Percentiles rank a stretch among this genome's conserved stretches.
Conservation (phyloP, 2,797 vertebrate genomes). For the Phalanger gymnotis region DNA sequence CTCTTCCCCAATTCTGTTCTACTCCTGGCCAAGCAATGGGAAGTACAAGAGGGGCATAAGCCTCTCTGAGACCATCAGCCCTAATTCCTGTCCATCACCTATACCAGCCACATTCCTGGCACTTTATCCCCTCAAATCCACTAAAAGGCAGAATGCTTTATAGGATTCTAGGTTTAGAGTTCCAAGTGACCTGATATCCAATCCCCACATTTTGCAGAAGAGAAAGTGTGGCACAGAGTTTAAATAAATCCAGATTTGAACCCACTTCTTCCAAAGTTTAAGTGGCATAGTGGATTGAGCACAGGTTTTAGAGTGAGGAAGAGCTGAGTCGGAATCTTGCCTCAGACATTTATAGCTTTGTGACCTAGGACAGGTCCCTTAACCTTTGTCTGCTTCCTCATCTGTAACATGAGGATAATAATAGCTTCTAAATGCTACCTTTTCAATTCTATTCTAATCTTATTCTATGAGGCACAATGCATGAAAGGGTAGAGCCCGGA, state of each 20-base stretch:
- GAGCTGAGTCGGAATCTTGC: neutral
- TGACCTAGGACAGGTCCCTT: neutral
- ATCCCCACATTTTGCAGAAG: neutral
- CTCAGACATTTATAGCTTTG: neutral
- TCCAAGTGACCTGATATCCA: neutral
- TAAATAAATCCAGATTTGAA: neutral
- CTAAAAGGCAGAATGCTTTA: neutral
- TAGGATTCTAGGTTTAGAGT: neutral
- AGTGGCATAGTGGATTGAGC: neutral
- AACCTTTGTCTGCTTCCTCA: neutral
- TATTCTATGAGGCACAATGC: too few species aligned
- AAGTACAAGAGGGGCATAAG: neutral
- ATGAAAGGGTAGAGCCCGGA: too few species aligned
- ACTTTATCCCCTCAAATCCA: neutral
- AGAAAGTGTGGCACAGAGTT: neutral
- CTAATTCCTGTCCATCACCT: neutral
- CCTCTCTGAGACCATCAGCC: neutral
- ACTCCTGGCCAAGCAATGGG: neutral
- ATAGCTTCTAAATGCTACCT: neutral
- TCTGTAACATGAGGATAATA: neutral
- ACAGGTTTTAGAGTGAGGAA: neutral
- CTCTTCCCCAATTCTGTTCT: neutral
- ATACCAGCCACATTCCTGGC: neutral
- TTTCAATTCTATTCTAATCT: too few species aligned
- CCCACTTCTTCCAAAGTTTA: neutral